Evolutionary conservation across 2,888 invertebrate genomes (phyloP).

Genomic region (Cerastis leucographa): DNA sequence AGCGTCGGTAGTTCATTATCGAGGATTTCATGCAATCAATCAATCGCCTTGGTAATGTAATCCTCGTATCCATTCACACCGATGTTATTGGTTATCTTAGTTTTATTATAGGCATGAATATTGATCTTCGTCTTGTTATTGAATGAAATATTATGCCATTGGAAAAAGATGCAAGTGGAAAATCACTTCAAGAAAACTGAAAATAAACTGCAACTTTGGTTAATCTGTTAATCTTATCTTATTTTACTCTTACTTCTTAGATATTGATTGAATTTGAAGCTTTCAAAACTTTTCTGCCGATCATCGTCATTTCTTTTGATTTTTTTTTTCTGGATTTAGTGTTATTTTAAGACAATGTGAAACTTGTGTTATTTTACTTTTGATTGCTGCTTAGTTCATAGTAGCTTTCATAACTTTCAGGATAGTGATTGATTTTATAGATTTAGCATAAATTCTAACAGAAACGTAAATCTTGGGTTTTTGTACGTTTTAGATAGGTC

Average conservation of each 20-base stretch:
- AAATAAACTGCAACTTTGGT: background rate
- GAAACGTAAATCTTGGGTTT: too few relatives aligned
- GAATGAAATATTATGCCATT: conserved; percentile 9
- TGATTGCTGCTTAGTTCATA: background rate
- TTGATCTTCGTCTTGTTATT: conserved; percentile 2
- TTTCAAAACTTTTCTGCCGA: background rate
- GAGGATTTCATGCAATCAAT: conserved; percentile 42
- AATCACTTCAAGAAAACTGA: background rate
- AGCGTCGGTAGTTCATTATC: conserved; percentile 37
- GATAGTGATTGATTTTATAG: too few relatives aligned
- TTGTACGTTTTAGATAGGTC: too few relatives aligned
- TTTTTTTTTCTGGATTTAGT: too few relatives aligned
- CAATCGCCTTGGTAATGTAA: conserved; percentile 44
- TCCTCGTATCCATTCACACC: conserved; percentile 21
- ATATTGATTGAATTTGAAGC: background rate
- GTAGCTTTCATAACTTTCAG: background rate
- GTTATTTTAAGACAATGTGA: background rate
- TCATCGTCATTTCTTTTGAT: too few relatives aligned
- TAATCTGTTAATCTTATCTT: background rate
- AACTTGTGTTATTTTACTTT: background rate
- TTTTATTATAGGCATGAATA: conserved; percentile 19
- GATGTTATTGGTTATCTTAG: conserved; percentile 14
- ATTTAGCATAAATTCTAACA: too few relatives aligned
- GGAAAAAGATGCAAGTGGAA: background rate
- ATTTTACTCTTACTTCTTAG: background rate